Base-by-base conservation (phyloP, 2,113 vertebrate species). In the Columba livia region DNA sequence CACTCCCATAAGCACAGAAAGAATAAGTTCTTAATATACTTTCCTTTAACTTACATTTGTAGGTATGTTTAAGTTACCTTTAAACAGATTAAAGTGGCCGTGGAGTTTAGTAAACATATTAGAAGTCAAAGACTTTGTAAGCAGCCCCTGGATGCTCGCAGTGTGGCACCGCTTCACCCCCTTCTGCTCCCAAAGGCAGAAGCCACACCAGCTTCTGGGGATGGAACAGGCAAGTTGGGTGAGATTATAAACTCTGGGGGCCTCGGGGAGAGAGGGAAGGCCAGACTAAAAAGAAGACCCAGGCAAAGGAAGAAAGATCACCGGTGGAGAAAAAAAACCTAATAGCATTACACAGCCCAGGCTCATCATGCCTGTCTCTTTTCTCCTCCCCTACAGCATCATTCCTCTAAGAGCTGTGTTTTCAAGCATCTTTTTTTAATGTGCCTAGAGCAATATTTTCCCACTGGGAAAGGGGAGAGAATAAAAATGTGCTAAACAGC, bases 121-220 rank as follows among this genome's bases (percentile, higher is more conserved):
- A 34, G 15, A 89, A 79, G 16, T 11, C 36, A 21, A 75, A 64
- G 47, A 36, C 51, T 79, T 74, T 18, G 1, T 66, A 87, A 65
- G 86, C 75, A 91, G 64, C 61, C 85, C 84, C 69, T 74, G 91
- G 66, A 75, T 70, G 70, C 51, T 53, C 2, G 1, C n/a, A 40
- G 28, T 2, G 0, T 0, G 6, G 14, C 26, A 56, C 10, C 1
- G 1, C 56, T 69, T 81, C 31, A 70, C 2, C 15, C 6, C 5
- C 16, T 71, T 24, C n/a, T 36, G 26, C 7, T 58, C 80, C 25
- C 2, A 8, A 66, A 79, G 51, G 5, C 7, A 1, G 44, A 77
- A 25, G 75, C 7, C 14, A 74, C 6, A 1, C 73, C 79, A 80
- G 23, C 10, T 89, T 34, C 17, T 42, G 19, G 4, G 36, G 48